Evolutionary conservation across 2,888 invertebrate species (phyloP).

Genomic region (Cosmopolites sordidus): DNA sequence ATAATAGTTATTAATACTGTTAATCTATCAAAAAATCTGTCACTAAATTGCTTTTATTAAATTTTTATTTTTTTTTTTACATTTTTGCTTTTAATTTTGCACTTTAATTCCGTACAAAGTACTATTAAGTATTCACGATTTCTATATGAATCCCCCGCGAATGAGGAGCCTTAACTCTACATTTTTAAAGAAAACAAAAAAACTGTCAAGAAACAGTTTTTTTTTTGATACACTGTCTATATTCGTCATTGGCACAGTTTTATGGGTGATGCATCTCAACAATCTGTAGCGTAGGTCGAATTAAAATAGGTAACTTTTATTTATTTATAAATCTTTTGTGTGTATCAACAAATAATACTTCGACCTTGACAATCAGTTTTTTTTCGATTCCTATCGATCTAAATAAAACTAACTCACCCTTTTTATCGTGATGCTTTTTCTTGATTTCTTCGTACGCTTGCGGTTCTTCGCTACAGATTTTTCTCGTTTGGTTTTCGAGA

Average conservation of each 20-base stretch:
- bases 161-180: too few relatives aligned
- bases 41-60: too few relatives aligned
- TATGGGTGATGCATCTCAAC: conserved; percentile 11
- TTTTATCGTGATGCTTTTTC: conserved; percentile 9
- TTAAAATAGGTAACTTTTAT: conserved; percentile 16
- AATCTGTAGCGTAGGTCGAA: conserved; percentile 10
- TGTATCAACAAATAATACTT: not conserved
- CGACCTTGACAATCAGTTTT: conserved; percentile 4
- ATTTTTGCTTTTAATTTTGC: too few relatives aligned
- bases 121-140: too few relatives aligned
- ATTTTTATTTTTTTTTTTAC: too few relatives aligned
- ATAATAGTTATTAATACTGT: too few relatives aligned
- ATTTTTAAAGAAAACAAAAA: too few relatives aligned
- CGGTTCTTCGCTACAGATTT: too few relatives aligned
- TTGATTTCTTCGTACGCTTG: not conserved
- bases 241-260: conserved; percentile 3
- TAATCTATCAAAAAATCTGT: too few relatives aligned
- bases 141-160: too few relatives aligned
- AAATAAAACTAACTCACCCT: conserved; percentile 17
- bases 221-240: conserved; percentile 9
- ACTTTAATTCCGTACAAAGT: too few relatives aligned
- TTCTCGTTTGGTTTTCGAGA: not conserved
- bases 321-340: conserved; percentile 11
- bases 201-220: not conserved
- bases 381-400: not conserved